These are phyloP conservation scores for Sebastes miniatus DNA, from an alignment of 2,797 vertebrate genomes.

Conservation along the genomic window DNA sequence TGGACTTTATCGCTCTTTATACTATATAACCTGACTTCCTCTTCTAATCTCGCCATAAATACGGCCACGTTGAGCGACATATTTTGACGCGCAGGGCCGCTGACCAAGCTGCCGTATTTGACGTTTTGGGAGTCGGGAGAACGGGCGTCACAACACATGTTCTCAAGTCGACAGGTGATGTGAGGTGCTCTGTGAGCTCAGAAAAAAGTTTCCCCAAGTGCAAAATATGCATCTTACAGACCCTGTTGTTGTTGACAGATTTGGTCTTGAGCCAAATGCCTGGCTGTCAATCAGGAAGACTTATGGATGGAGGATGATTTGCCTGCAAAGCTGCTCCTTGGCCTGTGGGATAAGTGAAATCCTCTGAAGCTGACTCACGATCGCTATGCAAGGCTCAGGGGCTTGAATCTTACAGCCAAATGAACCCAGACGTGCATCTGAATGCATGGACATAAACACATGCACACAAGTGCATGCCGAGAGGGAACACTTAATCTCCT, in stretches of 20 bases:
- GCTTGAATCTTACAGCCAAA: constrained; percentile 53
- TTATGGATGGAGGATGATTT: constrained; percentile 71
- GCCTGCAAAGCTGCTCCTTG: constrained; percentile 67
- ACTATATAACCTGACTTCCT: not conserved
- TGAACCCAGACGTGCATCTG: constrained; percentile 26
- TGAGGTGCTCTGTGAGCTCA: not conserved
- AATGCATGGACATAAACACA: constrained; percentile 10
- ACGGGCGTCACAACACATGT: not conserved
- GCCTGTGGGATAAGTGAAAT: constrained; percentile 69
- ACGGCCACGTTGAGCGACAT: not conserved
- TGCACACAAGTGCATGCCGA: not conserved
- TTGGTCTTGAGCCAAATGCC: constrained; percentile 41
- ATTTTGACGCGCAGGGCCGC: rapidly evolving
- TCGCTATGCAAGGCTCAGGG: constrained; percentile 42
- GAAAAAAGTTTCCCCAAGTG: constrained; percentile 17
- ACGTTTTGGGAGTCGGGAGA: not conserved
- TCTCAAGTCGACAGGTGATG: constrained; percentile 13
- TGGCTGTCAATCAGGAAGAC: constrained; percentile 67
- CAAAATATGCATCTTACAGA: constrained; percentile 17
- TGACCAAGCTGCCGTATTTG: not conserved
- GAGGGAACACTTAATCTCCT: constrained; percentile 54
- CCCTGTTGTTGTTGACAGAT: constrained; percentile 57
- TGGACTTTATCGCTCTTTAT: not conserved
- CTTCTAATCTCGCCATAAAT: not conserved
- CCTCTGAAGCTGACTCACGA: constrained; percentile 59